These are phyloP conservation scores for Tragelaphus strepsiceros DNA, from an alignment of 2,113 vertebrate species.

Conservation along the genomic window DNA sequence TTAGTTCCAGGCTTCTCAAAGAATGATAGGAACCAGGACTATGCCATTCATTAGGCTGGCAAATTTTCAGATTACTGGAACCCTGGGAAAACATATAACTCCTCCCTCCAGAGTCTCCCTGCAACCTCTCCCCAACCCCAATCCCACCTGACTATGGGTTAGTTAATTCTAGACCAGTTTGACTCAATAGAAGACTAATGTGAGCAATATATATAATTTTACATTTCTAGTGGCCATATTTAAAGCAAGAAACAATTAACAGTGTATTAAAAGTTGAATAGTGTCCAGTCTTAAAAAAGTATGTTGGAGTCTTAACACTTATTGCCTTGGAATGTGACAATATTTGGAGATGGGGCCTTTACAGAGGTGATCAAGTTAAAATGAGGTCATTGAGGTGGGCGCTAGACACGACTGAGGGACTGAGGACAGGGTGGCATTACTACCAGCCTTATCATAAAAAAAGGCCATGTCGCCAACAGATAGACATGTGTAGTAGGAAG, in stretches of 20 bases:
- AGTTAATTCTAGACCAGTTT: neutral
- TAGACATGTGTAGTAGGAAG: neutral
- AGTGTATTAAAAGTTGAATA: neutral
- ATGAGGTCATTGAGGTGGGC: neutral
- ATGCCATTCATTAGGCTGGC: neutral
- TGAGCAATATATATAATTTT: neutral
- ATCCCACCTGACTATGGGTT: neutral
- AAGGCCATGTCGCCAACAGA: neutral
- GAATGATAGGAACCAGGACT: neutral
- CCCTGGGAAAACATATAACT: neutral
- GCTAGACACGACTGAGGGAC: neutral
- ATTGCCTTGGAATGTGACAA: neutral
- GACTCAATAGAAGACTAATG: neutral
- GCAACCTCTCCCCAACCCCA: fast-evolving
- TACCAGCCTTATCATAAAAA: neutral
- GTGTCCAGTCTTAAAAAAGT: neutral
- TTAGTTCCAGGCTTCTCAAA: neutral
- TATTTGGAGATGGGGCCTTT: neutral
- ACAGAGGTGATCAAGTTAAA: neutral
- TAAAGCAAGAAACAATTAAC: neutral
- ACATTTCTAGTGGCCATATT: neutral
- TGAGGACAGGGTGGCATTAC: neutral
- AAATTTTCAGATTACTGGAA: neutral
- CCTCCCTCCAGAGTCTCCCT: neutral
- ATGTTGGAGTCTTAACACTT: neutral